Evolutionary conservation across 1,140 invertebrate species (phyloP), one percentile per base, ranked within the genome.

Genomic region (Megalonaias nervosa): DNA sequence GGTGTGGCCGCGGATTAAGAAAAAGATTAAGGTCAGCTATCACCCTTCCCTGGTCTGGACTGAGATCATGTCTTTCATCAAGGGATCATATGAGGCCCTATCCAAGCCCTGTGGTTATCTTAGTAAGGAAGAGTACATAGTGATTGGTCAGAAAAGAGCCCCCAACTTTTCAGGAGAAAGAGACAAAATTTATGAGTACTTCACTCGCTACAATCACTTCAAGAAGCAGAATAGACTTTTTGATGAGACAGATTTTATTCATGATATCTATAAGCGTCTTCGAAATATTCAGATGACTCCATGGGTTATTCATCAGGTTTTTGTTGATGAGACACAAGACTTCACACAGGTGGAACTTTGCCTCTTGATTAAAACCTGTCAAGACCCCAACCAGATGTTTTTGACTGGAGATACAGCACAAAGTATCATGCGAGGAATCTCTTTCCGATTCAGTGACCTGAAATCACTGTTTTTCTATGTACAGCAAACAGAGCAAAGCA

Each of bases 291-390:
- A 77, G 12, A 23, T 62, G 61, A 56, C 56, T 57, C 57, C 76
- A n/a, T 87, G 86, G 84, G 71, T 82, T 2, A 59, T 89, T 16
- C 87, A 89, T 76, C 81, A 87, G 74, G 81, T 89, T 23, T 90
- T 81, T 81, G 87, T 90, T 0, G 89, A 90, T 76, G 89, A 90
- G 70, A 88, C 86, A 12, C 89, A 90, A 66, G 89, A 90, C 71
- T 90, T 90, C 2, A 26, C 26, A 26, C 26, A 26, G 26, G 26
- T 2, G 2, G 26, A 26, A 26, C 26, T 26, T 2, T 85, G 83
- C 71, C 78, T 90, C 14, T 77, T 90, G n/a, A 82, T 90, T 9
- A 75, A 81, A 59, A 71, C 88, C 23, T 85, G 84, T 64, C 80
- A 88, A 59, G 81, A 87, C 60, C 89, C 89, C 38, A 90, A 90